These are phyloP conservation scores for Crotophaga sulcirostris DNA, from an alignment of 2,113 vertebrate species.

Conservation along the genomic window DNA sequence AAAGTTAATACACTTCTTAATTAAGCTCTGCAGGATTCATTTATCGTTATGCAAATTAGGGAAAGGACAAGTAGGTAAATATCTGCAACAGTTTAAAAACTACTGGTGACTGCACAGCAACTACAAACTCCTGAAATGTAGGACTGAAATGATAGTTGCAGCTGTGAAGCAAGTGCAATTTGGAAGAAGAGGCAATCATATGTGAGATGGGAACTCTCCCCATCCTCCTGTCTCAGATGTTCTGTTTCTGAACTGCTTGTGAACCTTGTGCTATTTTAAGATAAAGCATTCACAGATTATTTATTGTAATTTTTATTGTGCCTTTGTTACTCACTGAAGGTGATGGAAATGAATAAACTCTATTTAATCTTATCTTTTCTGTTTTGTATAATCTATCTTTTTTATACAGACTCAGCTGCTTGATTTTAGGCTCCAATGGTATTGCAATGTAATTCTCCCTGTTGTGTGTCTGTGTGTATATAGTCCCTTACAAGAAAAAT, in stretches of 20 bases:
- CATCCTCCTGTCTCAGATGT: not conserved
- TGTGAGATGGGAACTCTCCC: not conserved
- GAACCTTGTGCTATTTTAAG: conserved; percentile 11
- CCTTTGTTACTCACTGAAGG: not conserved
- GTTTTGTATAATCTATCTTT: not conserved
- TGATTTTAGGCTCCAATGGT: not conserved
- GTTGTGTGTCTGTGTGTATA: not conserved
- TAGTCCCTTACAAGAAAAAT: conserved; percentile 7
- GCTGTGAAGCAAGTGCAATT: not conserved
- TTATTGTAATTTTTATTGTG: conserved; percentile 20
- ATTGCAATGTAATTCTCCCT: not conserved
- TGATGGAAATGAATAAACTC: conserved; percentile 27
- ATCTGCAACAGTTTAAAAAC: not conserved
- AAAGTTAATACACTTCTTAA: conserved; percentile 18
- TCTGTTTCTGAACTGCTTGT: conserved; percentile 2
- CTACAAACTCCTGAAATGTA: not conserved
- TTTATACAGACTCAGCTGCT: not conserved
- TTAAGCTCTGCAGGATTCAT: conserved; percentile 26
- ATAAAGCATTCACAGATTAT: not conserved
- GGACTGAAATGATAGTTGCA: not conserved
- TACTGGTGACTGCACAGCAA: not conserved
- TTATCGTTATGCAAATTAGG: not conserved
- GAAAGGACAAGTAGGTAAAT: not conserved
- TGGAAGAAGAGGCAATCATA: not conserved
- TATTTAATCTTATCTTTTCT: conserved; percentile 30